Conservation (phyloP, 2,797 vertebrate species). For the Pteronotus mesoamericanus region DNA sequence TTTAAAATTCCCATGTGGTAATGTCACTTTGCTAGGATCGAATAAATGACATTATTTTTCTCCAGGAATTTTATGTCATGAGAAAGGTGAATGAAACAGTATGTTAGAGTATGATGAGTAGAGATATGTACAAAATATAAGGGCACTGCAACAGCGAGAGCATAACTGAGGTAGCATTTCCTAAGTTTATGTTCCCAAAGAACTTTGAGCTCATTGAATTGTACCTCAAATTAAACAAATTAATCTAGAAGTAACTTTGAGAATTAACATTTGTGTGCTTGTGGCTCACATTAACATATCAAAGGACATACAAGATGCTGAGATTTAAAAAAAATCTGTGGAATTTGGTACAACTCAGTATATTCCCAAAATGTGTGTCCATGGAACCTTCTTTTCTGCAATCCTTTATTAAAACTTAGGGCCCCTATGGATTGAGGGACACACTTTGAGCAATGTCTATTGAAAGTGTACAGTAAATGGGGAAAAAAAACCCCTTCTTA, state of each 20-base stretch:
- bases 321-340: not conserved
- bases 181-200: not conserved
- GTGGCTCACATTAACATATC: not conserved
- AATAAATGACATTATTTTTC: not conserved
- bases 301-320: not conserved
- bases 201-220: not conserved
- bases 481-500: not conserved
- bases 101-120: not conserved
- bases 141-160: not conserved
- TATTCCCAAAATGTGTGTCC: not conserved
- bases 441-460: not conserved
- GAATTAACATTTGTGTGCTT: not conserved
- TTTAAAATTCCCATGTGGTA: not conserved
- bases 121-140: not conserved
- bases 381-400: not conserved
- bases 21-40: not conserved
- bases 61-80: not conserved
- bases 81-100: constrained; percentile 10
- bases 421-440: not conserved
- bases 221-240: not conserved
- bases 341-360: not conserved
- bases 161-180: not conserved
- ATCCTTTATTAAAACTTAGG: not conserved
- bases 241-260: not conserved
- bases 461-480: not conserved